Conservation (phyloP, 2,888 invertebrate genomes). For the Pandemis corylana region DNA sequence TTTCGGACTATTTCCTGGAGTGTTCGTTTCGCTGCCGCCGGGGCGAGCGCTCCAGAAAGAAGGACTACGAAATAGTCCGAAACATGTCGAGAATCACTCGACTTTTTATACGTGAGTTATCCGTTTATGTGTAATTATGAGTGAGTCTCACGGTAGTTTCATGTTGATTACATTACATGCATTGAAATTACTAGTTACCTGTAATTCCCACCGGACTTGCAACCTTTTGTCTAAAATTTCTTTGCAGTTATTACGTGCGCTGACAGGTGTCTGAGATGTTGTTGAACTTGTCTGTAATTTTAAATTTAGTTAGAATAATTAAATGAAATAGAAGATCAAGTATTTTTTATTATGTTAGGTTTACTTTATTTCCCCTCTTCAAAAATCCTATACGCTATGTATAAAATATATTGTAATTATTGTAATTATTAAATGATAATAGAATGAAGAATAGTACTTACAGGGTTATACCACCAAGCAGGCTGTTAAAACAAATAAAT, state of each 20-base stretch:
- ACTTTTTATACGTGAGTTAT: too few relatives aligned
- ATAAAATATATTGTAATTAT: background rate
- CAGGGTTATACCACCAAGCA: constrained; percentile 97
- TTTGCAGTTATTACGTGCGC: constrained; percentile 89
- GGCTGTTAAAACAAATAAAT: constrained; percentile 85
- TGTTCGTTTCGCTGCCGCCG: too few relatives aligned
- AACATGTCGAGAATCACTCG: too few relatives aligned
- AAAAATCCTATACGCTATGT: background rate
- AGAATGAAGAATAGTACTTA: constrained; percentile 84
- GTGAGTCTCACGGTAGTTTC: too few relatives aligned
- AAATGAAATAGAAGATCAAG: background rate
- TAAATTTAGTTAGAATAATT: constrained; percentile 16
- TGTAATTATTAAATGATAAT: background rate
- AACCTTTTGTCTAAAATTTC: constrained; percentile 92
- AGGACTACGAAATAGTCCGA: too few relatives aligned
- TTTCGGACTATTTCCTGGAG: too few relatives aligned
- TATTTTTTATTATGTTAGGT: background rate
- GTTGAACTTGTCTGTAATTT: constrained; percentile 91
- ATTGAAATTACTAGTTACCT: too few relatives aligned
- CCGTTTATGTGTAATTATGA: too few relatives aligned
- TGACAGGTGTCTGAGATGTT: constrained; percentile 85
- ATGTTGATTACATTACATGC: too few relatives aligned
- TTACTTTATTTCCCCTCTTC: background rate
- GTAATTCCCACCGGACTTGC: constrained; percentile 94
- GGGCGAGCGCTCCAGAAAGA: too few relatives aligned